These are phyloP conservation scores for Crenichthys baileyi DNA, from an alignment of 2,797 vertebrate genomes.

Conservation along the genomic window DNA sequence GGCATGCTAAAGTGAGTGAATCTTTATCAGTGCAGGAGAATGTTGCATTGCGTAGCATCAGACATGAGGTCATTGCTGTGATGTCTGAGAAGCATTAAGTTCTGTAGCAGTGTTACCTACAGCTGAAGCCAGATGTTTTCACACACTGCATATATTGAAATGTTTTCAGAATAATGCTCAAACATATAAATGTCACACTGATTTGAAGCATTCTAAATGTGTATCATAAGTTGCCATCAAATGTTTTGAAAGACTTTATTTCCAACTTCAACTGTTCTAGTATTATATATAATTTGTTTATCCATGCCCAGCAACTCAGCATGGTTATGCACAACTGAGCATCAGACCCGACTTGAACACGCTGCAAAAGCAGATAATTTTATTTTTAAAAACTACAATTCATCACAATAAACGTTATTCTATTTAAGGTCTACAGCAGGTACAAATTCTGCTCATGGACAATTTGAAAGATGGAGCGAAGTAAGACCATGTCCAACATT, in stretches of 20 bases:
- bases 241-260: neutral
- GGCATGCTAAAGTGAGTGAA: neutral
- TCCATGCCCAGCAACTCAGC: no score
- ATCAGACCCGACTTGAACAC: no score
- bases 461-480: no score
- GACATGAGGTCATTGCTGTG: neutral
- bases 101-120: neutral
- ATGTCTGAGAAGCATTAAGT: neutral
- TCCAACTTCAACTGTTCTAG: no score
- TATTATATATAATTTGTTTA: no score
- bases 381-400: no score
- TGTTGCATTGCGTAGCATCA: neutral
- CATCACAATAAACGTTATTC: no score
- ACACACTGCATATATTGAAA: neutral
- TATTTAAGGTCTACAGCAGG: no score
- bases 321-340: no score
- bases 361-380: no score
- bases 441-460: no score
- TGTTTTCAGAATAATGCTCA: neutral
- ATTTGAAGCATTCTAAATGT: neutral
- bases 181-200: neutral
- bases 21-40: neutral
- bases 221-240: neutral
- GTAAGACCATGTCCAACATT: no score
- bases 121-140: neutral